Base-by-base conservation (phyloP, 2,797 vertebrate species). In the Spinus pinus region DNA sequence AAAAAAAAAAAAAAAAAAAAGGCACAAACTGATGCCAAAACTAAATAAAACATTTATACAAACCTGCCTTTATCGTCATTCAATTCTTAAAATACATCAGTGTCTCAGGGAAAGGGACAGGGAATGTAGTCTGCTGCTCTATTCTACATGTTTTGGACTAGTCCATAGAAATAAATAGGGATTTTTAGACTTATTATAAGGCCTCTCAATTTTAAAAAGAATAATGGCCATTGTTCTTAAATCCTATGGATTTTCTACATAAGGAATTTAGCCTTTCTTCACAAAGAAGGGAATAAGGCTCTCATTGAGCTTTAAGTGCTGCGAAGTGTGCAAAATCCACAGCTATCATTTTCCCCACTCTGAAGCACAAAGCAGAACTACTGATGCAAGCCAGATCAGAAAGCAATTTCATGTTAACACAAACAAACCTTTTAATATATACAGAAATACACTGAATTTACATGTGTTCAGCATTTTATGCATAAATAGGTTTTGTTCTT, bases 311-410 rank as follows among this genome's bases (percentile, higher is more conserved):
- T 92, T 87, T 37, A 75, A 54, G 60, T 72, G 66, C 80, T 91
- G 74, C 2, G 1, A 88, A 82, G 75, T 31, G 37, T 65, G 69
- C 81, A 88, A 86, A 81, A 65, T 51, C 74, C 74, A 70, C 64
- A 85, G 61, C 67, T 64, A 77, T 89, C 53, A 39, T 87, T 53
- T 85, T 82, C 81, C 58, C 57, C 42, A 21, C 65, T 77, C 53
- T 37, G 69, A 89, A 87, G 61, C 69, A 91, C 4, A 3, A 92
- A 74, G 83, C 65, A 78, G 58, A 91, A 42, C 54, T 80, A 83
- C 72, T 71, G 86, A 85, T 69, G 83, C 71, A 93, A 86, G 65
- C 47, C 39, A 80, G 81, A 95, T 88, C 87, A 91, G 82, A 93
- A 94, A 93, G 87, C 66, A 85, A 89, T 85, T 93, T 60, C 15